These are phyloP conservation scores for Zygogramma bicolorata DNA, from an alignment of 2,888 invertebrate species.

Conservation along the genomic window DNA sequence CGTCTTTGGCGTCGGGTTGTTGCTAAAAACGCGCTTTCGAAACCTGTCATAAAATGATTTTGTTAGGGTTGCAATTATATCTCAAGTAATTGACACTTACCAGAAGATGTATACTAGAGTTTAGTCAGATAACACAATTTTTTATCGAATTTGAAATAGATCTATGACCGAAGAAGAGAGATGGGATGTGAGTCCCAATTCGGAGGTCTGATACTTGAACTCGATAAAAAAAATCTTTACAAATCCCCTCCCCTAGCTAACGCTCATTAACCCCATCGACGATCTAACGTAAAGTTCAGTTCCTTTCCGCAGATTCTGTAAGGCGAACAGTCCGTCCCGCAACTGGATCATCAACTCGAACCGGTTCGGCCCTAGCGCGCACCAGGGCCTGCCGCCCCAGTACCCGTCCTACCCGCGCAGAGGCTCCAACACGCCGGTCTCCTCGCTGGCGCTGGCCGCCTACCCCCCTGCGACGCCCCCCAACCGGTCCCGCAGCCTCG, in stretches of 20 bases:
- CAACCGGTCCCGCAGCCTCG: slow-evolving; percentile 74
- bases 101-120: too few species aligned
- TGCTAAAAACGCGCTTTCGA: too few species aligned
- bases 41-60: too few species aligned
- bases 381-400: slow-evolving; percentile 61
- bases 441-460: slow-evolving; percentile 57
- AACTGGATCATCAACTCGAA: slow-evolving; percentile 70
- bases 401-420: slow-evolving; percentile 62
- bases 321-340: slow-evolving; percentile 75
- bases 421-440: slow-evolving; percentile 65
- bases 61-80: too few species aligned
- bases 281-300: slow-evolving; percentile 43
- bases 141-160: too few species aligned
- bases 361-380: slow-evolving; percentile 54
- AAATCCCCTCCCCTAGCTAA: slow-evolving; percentile 38
- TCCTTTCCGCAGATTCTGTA: slow-evolving; percentile 71
- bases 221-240: too few species aligned
- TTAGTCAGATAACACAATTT: too few species aligned
- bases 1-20: too few species aligned
- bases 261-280: neutral
- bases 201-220: too few species aligned
- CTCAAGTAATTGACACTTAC: too few species aligned
- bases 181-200: too few species aligned
- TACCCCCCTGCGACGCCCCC: slow-evolving; percentile 54
- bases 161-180: too few species aligned